These are phyloP conservation scores for Bufo gargarizans DNA, from an alignment of 2,113 vertebrate species.

Conservation along the genomic window DNA sequence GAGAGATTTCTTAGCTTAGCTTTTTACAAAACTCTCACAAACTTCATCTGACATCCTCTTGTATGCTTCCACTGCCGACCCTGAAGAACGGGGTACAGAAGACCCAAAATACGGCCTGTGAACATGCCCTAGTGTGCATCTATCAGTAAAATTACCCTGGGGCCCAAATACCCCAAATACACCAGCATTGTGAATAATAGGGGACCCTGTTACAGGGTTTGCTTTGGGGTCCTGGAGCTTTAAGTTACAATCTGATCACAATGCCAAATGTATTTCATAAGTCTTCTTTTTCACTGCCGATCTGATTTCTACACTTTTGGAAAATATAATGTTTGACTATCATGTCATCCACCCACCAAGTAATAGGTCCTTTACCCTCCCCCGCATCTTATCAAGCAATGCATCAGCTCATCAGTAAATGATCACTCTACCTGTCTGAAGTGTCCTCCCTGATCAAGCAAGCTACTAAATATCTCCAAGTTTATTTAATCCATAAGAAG, in stretches of 20 bases:
- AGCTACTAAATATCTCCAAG: no score
- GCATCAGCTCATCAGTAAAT: conserved; percentile 2
- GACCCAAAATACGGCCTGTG: no score
- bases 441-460: neutral
- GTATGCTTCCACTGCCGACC: neutral
- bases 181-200: no score
- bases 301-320: neutral
- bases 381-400: neutral
- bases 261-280: neutral
- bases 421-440: neutral
- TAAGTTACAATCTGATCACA: neutral
- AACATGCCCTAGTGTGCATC: no score
- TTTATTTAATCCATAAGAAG: neutral
- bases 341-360: no score
- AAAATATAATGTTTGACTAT: neutral
- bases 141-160: no score
- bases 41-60: neutral
- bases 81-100: neutral
- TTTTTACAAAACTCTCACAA: neutral
- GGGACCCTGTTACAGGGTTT: no score
- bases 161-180: no score
- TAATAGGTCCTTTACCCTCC: neutral
- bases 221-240: no score
- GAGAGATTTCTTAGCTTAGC: neutral
- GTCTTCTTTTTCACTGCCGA: neutral